Evolutionary conservation across 2,113 vertebrate species (phyloP).

Genomic region (Caracal caracal): DNA sequence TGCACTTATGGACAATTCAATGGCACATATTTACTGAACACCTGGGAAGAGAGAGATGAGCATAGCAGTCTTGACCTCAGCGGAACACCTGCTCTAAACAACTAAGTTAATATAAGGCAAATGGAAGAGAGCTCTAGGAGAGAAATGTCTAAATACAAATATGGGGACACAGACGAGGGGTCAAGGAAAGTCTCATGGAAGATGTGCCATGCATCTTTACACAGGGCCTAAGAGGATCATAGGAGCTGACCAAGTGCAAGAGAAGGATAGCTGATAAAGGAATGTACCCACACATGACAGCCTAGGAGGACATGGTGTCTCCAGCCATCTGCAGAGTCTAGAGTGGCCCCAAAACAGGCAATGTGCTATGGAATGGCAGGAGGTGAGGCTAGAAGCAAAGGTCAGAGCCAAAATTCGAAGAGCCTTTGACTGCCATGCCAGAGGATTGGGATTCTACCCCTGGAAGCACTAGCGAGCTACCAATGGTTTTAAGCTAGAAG

Average conservation of each 20-base stretch:
- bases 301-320: background rate
- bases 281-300: background rate
- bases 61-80: background rate
- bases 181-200: background rate
- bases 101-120: constrained; percentile 44
- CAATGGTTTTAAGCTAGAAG: background rate
- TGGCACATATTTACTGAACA: constrained; percentile 35
- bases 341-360: background rate
- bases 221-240: background rate
- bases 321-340: background rate
- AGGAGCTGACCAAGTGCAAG: background rate
- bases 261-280: background rate
- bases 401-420: background rate
- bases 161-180: background rate
- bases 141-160: constrained; percentile 1
- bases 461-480: background rate
- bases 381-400: constrained; percentile 24
- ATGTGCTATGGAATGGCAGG: background rate
- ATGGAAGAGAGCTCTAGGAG: background rate
- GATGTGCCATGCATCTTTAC: background rate
- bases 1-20: background rate
- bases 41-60: background rate
- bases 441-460: background rate
- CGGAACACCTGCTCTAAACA: constrained; percentile 11
- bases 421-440: background rate